A percentile compares a stretch with the other conserved stretches of the same genome.
Evolutionary conservation across 1,140 invertebrate genomes (phyloP).

Genomic region (Cardiocondyla obscurior): DNA sequence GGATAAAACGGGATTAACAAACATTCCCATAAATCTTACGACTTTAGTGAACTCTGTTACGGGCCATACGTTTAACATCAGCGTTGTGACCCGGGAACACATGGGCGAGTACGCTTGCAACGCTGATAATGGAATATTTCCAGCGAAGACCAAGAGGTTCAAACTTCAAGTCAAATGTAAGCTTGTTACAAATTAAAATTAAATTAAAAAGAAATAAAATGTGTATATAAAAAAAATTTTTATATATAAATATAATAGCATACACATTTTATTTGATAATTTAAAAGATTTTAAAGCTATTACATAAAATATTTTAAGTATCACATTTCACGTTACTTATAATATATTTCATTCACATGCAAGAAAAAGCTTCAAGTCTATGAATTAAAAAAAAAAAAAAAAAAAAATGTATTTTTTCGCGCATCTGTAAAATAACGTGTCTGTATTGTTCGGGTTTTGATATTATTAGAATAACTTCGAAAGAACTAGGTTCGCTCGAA

Average conservation of each 20-base stretch:
- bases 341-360: background rate
- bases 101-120: constrained; percentile 94
- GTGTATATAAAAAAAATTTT: background rate
- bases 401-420: too few species aligned
- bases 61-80: constrained; percentile 91
- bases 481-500: background rate
- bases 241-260: background rate
- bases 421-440: background rate
- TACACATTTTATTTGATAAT: too few species aligned
- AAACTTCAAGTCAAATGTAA: constrained; percentile 95
- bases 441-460: background rate
- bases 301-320: background rate
- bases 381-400: background rate
- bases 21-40: background rate
- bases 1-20: background rate
- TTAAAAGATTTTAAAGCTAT: background rate
- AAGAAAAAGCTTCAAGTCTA: background rate
- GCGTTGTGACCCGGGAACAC: constrained; percentile 91
- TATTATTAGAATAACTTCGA: constrained; percentile 20
- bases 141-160: constrained; percentile 91
- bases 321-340: background rate
- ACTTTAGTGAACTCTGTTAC: constrained; percentile 87
- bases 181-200: constrained; percentile 82
- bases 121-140: constrained; percentile 94
- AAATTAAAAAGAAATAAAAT: background rate